Base-by-base conservation (phyloP, 2,888 invertebrate genomes). In the Bimastos eiseni region DNA sequence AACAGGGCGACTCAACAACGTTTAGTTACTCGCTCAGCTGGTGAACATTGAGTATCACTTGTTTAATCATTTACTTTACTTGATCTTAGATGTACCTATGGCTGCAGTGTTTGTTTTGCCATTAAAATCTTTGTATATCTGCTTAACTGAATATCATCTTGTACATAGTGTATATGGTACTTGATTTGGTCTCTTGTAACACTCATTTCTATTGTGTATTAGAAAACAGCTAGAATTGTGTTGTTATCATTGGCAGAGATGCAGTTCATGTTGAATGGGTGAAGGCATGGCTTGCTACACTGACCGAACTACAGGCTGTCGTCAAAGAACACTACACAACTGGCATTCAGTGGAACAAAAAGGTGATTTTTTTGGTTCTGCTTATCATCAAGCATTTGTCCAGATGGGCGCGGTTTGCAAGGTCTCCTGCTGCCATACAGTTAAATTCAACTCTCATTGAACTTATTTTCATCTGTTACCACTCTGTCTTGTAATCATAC, bases 241-340 rank as follows among this genome's bases (percentile, higher is more conserved):
- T 5, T 49, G 49, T 49, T 41, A 33, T 89, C 33, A 17, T 89
- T 91, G 92, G 89, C 93, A 96, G 96, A 95, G 97, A 98, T 95
- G 96, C 97, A 95, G 97, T 96, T 92, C 99, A 99, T 94, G 98
- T 97, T 37, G 98, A 98, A 92, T 99, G 99, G 99, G 98, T 97
- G 92, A 97, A 97, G 94, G 96, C 98, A 13, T 99, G 99, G 99
- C 96, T 97, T 90, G 97, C 97, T 94, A 97, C 97, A 11, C 96
- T 99, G 91, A 96, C 96, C 1, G 97, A 98, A 92, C 96, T 99
- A 93, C 98, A 98, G 95, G 97, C 84, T 21, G 99, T 97, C 95
- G 97, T 99, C 91, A 98, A 98, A 94, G 97, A 98, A 95, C 96
- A 97, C 94, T 99, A 99, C 95, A 99, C 99, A 90, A 99, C 99